phyloP scores from a whole-genome alignment of 2,888 invertebrate species.

The Bibio marci region DNA sequence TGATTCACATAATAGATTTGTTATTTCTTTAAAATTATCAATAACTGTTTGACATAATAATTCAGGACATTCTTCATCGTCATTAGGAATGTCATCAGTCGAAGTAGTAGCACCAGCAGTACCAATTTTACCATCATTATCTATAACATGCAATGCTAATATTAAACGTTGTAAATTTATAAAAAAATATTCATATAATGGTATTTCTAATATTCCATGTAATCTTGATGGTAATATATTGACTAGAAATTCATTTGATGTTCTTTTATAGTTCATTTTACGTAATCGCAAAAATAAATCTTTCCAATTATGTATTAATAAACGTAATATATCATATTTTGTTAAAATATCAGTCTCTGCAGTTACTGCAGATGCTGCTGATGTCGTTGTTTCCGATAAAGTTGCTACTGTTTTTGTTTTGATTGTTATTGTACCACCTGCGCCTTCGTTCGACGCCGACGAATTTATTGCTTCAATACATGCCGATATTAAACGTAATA shows the following conservation, averaged over 20 bases:
- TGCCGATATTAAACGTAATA: conserved; percentile 23
- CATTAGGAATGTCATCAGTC: too few relatives aligned
- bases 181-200: conserved; percentile 25
- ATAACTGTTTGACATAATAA: conserved; percentile 12
- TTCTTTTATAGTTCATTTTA: conserved; percentile 20
- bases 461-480: conserved; percentile 21
- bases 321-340: not conserved
- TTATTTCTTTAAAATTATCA: conserved; percentile 18
- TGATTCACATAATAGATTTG: conserved; percentile 19
- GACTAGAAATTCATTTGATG: conserved; percentile 27
- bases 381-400: too few relatives aligned
- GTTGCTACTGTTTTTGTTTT: not conserved
- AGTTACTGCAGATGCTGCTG: not conserved
- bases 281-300: conserved; percentile 22
- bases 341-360: not conserved
- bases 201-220: conserved; percentile 22
- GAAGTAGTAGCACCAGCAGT: too few relatives aligned
- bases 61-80: too few relatives aligned
- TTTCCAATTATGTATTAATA: conserved; percentile 19
- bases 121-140: too few relatives aligned
- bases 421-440: not conserved
- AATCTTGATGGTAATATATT: conserved; percentile 28
- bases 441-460: not conserved
- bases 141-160: conserved; percentile 10
- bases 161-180: conserved; percentile 23